Percentiles rank a stretch among this genome's conserved stretches.
Evolutionary conservation across 2,113 vertebrate species (phyloP).

Genomic region (Xiphorhynchus elegans): DNA sequence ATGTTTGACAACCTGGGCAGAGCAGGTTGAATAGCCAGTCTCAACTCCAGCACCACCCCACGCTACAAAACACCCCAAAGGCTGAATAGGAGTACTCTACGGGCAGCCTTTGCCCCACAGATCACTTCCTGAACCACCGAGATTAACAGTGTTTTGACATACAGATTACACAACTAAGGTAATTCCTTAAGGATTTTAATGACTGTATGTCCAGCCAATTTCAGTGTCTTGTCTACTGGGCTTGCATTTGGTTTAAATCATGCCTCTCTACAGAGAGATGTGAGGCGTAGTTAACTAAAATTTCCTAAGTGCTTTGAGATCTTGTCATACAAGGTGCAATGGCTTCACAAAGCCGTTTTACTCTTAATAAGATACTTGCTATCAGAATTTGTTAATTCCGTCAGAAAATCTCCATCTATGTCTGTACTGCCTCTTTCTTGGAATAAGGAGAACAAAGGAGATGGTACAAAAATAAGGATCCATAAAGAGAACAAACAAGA

Average conservation of each 20-base stretch:
- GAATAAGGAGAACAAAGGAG: not conserved
- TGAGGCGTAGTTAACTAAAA: not conserved
- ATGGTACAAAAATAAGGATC: not conserved
- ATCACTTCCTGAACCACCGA: not conserved
- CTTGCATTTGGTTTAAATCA: not conserved
- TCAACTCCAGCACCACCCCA: not conserved
- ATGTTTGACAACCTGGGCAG: not conserved
- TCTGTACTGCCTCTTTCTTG: not conserved
- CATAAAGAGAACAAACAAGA: not conserved
- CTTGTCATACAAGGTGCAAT: not conserved
- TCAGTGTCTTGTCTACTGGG: not conserved
- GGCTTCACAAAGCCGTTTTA: not conserved
- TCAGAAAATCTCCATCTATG: not conserved
- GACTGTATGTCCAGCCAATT: not conserved
- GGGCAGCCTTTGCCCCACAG: not conserved
- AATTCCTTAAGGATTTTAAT: not conserved
- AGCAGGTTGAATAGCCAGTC: not conserved
- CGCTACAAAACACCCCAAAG: not conserved
- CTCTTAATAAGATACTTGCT: not conserved
- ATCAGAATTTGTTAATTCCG: not conserved
- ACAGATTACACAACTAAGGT: not conserved
- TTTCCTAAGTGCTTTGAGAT: not conserved
- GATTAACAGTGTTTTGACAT: not conserved
- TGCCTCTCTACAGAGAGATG: not conserved
- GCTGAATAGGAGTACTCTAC: not conserved